Conservation (phyloP, 2,113 vertebrate genomes). For the Brachyhypopomus gauderio region DNA sequence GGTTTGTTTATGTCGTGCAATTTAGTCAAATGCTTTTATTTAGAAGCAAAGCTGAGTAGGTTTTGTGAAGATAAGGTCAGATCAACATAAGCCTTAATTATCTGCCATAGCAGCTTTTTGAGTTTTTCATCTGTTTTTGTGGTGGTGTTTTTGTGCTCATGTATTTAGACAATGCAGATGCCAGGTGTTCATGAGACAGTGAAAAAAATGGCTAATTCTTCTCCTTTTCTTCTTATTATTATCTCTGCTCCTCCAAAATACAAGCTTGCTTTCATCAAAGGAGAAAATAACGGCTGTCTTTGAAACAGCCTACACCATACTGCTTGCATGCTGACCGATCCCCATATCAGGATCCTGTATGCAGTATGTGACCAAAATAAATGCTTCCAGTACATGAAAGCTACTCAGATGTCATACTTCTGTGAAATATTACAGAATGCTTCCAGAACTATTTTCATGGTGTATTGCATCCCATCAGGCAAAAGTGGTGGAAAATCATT, state of each 20-base stretch:
- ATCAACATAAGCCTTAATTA: conserved; percentile 16
- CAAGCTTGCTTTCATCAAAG: not conserved
- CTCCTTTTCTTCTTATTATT: not conserved
- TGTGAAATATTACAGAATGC: too few species aligned
- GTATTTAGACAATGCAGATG: conserved; percentile 8
- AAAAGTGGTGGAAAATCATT: too few species aligned
- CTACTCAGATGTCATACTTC: too few species aligned
- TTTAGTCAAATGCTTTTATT: conserved; percentile 21
- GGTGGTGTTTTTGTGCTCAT: conserved; percentile 29
- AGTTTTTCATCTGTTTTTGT: not conserved
- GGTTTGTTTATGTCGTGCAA: not conserved
- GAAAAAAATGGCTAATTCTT: conserved; percentile 39
- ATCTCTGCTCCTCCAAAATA: not conserved
- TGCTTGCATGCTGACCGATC: too few species aligned
- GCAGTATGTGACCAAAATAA: too few species aligned
- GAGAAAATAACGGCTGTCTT: not conserved
- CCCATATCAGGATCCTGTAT: too few species aligned
- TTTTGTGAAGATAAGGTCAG: not conserved
- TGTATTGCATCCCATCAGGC: too few species aligned
- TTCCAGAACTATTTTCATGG: too few species aligned
- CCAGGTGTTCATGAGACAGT: conserved; percentile 42
- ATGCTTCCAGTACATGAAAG: too few species aligned
- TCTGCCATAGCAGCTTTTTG: not conserved
- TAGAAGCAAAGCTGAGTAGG: not conserved
- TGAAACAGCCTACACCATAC: not conserved